phyloP scores from a whole-genome alignment of 1,140 invertebrate species.

The Aradophagus sp. region DNA sequence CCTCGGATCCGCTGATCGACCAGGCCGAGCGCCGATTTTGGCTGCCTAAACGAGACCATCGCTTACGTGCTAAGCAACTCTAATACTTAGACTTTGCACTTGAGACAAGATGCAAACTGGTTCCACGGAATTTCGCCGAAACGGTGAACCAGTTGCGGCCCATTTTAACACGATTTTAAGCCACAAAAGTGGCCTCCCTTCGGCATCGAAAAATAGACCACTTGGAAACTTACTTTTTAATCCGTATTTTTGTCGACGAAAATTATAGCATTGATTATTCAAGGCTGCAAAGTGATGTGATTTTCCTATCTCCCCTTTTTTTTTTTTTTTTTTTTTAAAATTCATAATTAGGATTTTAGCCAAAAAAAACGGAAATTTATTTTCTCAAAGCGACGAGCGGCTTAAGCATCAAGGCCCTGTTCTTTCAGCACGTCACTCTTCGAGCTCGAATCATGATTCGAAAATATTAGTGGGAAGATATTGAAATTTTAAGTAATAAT shows the following conservation, averaged over 20 bases:
- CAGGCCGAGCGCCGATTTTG: conserved; percentile 4
- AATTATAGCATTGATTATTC: conserved; percentile 7
- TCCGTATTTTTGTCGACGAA: conserved; percentile 13
- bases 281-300: too few species aligned
- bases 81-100: conserved; percentile 62
- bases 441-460: too few species aligned
- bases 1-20: conserved; percentile 20
- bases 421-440: too few species aligned
- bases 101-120: conserved; percentile 61
- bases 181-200: conserved; percentile 18
- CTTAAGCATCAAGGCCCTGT: too few species aligned
- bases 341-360: too few species aligned
- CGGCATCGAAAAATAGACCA: conserved; percentile 28
- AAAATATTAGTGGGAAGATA: too few species aligned
- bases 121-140: conserved; percentile 60
- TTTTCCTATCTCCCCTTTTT: too few species aligned
- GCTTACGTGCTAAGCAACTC: conserved; percentile 69
- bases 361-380: too few species aligned
- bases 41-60: conserved; percentile 64
- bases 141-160: conserved; percentile 34
- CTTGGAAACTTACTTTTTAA: conserved; percentile 35
- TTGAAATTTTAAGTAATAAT: too few species aligned
- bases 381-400: too few species aligned
- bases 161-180: conserved; percentile 4
- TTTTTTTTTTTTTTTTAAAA: too few species aligned